A percentile compares a stretch with the other conserved stretches of the same genome.
These are phyloP conservation scores for Lottia scabra DNA, from an alignment of 2,888 invertebrate species.

Conservation along the genomic window DNA sequence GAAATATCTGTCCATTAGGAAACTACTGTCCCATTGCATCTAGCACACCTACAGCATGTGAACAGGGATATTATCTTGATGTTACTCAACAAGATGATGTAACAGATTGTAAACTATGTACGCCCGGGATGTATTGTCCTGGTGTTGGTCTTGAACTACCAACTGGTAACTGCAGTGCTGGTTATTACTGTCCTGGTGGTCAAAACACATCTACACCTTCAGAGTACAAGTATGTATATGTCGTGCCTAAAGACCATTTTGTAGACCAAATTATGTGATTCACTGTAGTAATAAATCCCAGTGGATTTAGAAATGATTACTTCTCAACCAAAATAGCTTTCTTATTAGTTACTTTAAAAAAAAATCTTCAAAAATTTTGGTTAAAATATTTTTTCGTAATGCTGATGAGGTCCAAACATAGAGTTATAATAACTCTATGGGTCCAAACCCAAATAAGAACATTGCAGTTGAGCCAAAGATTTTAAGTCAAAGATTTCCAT, in stretches of 20 bases:
- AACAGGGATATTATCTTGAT: slow-evolving; percentile 56
- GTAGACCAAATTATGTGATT: no score
- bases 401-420: no score
- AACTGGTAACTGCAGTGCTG: slow-evolving; percentile 55
- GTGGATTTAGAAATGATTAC: no score
- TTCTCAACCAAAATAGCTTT: no score
- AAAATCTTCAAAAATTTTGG: no score
- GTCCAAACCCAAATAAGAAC: no score
- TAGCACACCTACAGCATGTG: slow-evolving; percentile 43
- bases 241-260: no score
- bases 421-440: no score
- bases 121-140: slow-evolving; percentile 59
- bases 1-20: slow-evolving; percentile 60
- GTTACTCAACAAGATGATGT: slow-evolving; percentile 48
- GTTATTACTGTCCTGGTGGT: slow-evolving; percentile 63
- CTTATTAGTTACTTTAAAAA: no score
- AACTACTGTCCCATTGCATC: slow-evolving; percentile 61
- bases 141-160: slow-evolving; percentile 50
- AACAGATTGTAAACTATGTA: slow-evolving; percentile 56
- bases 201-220: slow-evolving; percentile 59
- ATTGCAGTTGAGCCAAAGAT: no score
- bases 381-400: no score
- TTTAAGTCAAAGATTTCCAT: neutral
- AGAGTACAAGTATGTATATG: slow-evolving; percentile 16
- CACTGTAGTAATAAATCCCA: no score